phyloP scores from a whole-genome alignment of 2,113 vertebrate genomes.

The Scolopax mira region DNA sequence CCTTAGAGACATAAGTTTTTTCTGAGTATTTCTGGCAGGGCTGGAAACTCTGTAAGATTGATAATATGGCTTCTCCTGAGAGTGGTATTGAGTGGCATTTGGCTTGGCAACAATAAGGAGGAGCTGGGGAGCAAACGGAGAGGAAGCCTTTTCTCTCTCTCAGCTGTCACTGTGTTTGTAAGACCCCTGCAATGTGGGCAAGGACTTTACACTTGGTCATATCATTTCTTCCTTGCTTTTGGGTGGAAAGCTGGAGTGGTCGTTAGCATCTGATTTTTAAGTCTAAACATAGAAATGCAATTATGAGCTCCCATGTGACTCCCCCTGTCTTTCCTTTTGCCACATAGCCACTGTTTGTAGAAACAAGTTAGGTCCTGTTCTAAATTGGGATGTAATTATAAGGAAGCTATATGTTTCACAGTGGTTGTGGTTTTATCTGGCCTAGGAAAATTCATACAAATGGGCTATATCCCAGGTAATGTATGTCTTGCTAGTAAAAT shows the following conservation, averaged over 20 bases:
- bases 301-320: neutral
- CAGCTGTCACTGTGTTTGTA: neutral
- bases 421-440: conserved; percentile 35
- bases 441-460: conserved; percentile 25
- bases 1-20: neutral
- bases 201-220: neutral
- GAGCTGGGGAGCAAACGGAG: neutral
- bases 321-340: neutral
- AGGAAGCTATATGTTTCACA: conserved; percentile 11
- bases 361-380: conserved; percentile 47
- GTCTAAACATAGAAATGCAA: neutral
- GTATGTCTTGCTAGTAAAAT: neutral
- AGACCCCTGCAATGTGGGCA: neutral
- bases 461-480: neutral
- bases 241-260: neutral
- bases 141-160: neutral
- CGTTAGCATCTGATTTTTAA: neutral
- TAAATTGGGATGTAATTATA: conserved; percentile 55
- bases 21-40: neutral
- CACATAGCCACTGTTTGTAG: neutral
- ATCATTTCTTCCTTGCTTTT: neutral
- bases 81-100: neutral
- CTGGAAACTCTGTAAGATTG: neutral
- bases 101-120: neutral
- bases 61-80: neutral